Evolutionary conservation across 37 sponge, comb jelly and placozoan species (phyloP).

Genomic region (Oopsacas minuta): DNA sequence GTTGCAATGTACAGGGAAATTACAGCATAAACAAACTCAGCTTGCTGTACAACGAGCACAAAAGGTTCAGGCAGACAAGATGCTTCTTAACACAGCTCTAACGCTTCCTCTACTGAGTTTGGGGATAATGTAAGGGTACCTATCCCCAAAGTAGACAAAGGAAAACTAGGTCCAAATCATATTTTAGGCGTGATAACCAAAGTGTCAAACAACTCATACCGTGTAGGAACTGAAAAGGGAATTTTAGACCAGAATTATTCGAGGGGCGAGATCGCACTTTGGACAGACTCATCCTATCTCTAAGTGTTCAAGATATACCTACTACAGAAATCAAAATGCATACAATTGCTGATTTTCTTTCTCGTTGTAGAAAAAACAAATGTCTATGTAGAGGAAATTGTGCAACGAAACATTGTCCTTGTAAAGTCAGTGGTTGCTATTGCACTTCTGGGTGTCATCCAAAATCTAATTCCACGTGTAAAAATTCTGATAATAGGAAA

Average conservation of each 20-base stretch:
- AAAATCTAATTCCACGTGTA: neutral
- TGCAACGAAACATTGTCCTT: constrained; percentile 13
- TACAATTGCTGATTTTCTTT: neutral
- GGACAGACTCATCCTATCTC: neutral
- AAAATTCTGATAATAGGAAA: constrained; percentile 16
- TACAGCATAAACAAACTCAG: no score
- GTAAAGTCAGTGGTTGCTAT: neutral
- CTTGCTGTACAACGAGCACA: no score
- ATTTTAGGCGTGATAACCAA: neutral
- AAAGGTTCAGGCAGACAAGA: no score
- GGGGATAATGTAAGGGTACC: constrained; percentile 17
- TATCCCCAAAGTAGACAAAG: constrained; percentile 13
- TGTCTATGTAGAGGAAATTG: constrained; percentile 16
- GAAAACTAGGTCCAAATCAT: constrained; percentile 5
- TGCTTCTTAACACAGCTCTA: neutral
- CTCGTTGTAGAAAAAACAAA: neutral
- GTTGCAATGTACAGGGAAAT: no score
- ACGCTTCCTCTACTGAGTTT: neutral
- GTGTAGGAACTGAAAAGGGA: neutral
- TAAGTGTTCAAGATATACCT: constrained; percentile 13
- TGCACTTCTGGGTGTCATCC: constrained; percentile 11
- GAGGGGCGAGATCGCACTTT: neutral
- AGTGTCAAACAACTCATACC: constrained; percentile 2
- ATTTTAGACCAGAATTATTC: constrained; percentile 4
- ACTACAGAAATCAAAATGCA: neutral